These are phyloP conservation scores for Amorpha juglandis DNA, from an alignment of 2,888 invertebrate genomes.

Conservation along the genomic window DNA sequence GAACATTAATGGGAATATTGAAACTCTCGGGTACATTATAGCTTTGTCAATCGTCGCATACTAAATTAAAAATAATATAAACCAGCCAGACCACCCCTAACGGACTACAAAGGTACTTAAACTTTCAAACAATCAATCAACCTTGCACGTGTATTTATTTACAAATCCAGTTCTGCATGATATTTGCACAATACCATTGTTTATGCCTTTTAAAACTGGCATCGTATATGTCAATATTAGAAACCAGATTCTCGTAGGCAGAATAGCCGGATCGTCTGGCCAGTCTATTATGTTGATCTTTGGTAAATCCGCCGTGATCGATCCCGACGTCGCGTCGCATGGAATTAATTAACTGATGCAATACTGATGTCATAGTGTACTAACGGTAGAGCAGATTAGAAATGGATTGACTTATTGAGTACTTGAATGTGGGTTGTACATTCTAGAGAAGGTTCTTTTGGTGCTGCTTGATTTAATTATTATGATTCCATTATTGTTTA, in stretches of 20 bases:
- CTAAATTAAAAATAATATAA: too few species aligned
- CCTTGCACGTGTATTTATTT: neutral
- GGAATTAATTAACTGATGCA: conserved; percentile 63
- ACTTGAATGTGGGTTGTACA: neutral
- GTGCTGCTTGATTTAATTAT: neutral
- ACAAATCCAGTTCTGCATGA: neutral
- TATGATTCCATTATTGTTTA: neutral
- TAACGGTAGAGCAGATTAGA: conserved; percentile 29
- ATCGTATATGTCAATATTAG: neutral
- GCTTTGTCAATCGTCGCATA: too few species aligned
- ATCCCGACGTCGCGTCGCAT: conserved; percentile 66
- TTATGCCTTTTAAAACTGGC: neutral
- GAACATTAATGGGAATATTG: too few species aligned
- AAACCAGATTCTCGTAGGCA: conserved; percentile 29
- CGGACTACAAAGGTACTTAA: too few species aligned
- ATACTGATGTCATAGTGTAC: conserved; percentile 32
- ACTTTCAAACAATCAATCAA: neutral
- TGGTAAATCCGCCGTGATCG: conserved; percentile 69
- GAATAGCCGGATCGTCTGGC: conserved; percentile 37
- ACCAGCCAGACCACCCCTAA: too few species aligned
- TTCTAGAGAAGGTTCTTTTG: neutral
- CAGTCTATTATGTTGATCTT: conserved; percentile 47
- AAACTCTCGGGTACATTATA: too few species aligned
- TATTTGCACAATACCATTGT: neutral
- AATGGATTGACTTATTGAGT: neutral